Conservation (phyloP, 2,888 invertebrate species). For the Prosapia bicincta region DNA sequence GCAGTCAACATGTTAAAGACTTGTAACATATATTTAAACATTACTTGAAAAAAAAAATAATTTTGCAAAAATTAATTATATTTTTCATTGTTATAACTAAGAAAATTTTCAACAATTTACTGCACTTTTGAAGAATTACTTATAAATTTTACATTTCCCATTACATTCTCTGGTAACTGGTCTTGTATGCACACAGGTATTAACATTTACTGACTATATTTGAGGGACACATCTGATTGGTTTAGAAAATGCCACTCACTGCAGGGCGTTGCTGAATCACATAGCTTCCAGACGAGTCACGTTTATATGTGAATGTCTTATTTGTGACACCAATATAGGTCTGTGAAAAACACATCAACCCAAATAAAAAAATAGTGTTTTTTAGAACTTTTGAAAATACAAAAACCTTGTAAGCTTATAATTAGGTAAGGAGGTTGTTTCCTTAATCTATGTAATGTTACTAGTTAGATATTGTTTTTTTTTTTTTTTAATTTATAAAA, state of each 20-base stretch:
- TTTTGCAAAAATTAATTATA: too few relatives aligned
- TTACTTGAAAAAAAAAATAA: too few relatives aligned
- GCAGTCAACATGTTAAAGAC: too few relatives aligned
- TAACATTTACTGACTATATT: background rate
- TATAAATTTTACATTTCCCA: too few relatives aligned
- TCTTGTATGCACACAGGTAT: background rate
- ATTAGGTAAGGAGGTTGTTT: too few relatives aligned
- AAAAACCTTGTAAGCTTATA: background rate
- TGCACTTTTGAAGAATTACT: too few relatives aligned
- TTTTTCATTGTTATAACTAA: too few relatives aligned
- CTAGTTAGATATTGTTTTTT: too few relatives aligned
- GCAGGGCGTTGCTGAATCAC: background rate
- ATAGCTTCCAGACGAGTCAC: background rate
- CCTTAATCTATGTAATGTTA: too few relatives aligned
- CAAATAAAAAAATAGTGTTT: background rate
- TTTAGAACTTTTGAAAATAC: background rate
- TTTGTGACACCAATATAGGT: background rate
- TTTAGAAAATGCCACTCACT: background rate
- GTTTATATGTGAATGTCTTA: background rate
- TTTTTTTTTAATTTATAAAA: too few relatives aligned
- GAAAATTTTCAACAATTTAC: too few relatives aligned
- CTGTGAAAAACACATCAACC: background rate
- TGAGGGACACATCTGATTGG: background rate
- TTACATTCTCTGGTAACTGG: background rate
- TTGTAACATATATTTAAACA: too few relatives aligned